phyloP scores from a whole-genome alignment of 2,113 vertebrate genomes.

The Chaetorhynchus papuensis region DNA sequence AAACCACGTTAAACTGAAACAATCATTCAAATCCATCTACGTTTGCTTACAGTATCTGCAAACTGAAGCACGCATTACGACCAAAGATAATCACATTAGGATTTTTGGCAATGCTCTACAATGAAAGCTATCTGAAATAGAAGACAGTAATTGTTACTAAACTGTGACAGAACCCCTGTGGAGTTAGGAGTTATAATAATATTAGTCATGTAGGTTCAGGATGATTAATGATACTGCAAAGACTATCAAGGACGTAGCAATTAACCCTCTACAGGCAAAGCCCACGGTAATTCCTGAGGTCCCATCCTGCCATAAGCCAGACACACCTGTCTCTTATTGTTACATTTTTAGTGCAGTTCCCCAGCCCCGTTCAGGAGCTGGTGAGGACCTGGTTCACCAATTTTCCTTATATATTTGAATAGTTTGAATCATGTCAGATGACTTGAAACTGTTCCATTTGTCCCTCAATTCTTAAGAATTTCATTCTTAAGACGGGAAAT shows the following conservation, averaged over 20 bases:
- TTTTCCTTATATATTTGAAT: background rate
- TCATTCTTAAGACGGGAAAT: background rate
- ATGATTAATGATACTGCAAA: constrained; percentile 59
- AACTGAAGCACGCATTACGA: background rate
- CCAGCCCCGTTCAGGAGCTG: background rate
- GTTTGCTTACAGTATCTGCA: constrained; percentile 38
- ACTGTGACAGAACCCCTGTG: constrained; percentile 52
- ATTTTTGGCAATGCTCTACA: constrained; percentile 47
- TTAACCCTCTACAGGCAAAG: constrained; percentile 13
- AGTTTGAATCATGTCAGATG: background rate
- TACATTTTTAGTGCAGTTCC: background rate
- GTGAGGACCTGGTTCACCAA: background rate
- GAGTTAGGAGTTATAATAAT: constrained; percentile 51
- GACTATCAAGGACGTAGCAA: constrained; percentile 43
- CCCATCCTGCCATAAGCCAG: background rate
- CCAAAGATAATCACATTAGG: constrained; percentile 57
- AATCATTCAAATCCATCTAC: constrained; percentile 53
- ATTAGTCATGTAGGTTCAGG: constrained; percentile 39
- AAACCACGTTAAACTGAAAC: constrained; percentile 34
- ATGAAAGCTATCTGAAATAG: constrained; percentile 13
- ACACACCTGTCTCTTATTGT: fast-evolving
- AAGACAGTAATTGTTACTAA: constrained; percentile 67
- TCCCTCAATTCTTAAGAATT: background rate
- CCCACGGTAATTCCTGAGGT: background rate
- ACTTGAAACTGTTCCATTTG: background rate